Conservation (phyloP, 2,113 vertebrate species). For the Terrapene triunguis region DNA sequence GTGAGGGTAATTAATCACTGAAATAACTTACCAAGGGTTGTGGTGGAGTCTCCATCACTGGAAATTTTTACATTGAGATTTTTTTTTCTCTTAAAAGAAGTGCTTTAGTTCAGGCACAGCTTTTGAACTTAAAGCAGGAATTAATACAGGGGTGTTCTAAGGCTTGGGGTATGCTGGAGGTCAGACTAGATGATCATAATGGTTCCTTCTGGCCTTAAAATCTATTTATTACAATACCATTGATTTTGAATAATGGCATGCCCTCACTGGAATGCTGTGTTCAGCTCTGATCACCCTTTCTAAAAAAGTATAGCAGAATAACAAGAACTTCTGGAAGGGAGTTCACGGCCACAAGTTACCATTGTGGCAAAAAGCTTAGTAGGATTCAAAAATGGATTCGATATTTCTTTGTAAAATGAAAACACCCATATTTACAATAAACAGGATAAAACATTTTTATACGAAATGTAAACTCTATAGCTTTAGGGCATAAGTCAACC, state of each 20-base stretch:
- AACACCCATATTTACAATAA: slow-evolving; percentile 29
- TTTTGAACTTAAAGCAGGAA: not conserved
- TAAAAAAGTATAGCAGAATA: not conserved
- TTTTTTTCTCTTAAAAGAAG: not conserved
- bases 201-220: not conserved
- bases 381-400: slow-evolving; percentile 56
- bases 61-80: not conserved
- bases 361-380: slow-evolving; percentile 37
- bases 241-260: not conserved
- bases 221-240: not conserved
- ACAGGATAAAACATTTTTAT: not conserved
- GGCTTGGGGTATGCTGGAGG: not conserved
- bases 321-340: not conserved
- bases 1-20: not conserved
- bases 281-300: not conserved
- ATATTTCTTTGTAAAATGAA: slow-evolving; percentile 39
- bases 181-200: not conserved
- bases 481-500: slow-evolving; percentile 3
- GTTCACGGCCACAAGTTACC: slow-evolving; percentile 1
- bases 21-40: not conserved
- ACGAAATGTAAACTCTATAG: not conserved
- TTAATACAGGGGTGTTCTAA: not conserved
- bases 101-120: not conserved
- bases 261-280: not conserved
- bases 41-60: not conserved